A percentile compares a stretch with the other conserved stretches of the same genome.
These are phyloP conservation scores for Orthosia incerta DNA, from an alignment of 2,888 invertebrate species.

Conservation along the genomic window DNA sequence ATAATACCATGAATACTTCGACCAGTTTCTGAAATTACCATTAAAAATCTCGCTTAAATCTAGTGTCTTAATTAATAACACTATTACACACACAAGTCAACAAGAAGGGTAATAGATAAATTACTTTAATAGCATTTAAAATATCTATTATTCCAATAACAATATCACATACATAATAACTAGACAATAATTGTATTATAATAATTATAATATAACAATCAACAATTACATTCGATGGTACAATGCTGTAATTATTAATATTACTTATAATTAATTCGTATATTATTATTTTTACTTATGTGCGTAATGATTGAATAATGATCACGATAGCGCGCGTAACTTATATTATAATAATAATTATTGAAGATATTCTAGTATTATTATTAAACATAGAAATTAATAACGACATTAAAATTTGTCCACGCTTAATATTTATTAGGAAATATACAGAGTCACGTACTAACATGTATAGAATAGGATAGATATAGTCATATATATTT, in stretches of 20 bases:
- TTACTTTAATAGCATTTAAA: constrained; percentile 83
- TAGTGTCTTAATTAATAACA: constrained; percentile 73
- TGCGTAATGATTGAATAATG: constrained; percentile 84
- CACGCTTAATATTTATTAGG: constrained; percentile 66
- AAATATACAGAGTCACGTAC: constrained; percentile 74
- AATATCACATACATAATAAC: constrained; percentile 89
- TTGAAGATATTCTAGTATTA: constrained; percentile 66
- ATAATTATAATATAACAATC: constrained; percentile 85
- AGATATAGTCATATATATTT: constrained; percentile 65
- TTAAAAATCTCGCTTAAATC: constrained; percentile 67
- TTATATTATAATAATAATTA: constrained; percentile 59
- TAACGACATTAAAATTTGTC: constrained; percentile 70
- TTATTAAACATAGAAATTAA: constrained; percentile 67
- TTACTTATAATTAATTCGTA: constrained; percentile 86
- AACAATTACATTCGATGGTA: constrained; percentile 90
- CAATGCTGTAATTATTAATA: constrained; percentile 81
- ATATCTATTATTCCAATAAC: constrained; percentile 89
- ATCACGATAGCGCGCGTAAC: constrained; percentile 75
- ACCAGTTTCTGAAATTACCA: constrained; percentile 62
- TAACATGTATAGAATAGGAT: constrained; percentile 74
- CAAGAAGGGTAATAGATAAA: constrained; percentile 87
- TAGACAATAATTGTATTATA: constrained; percentile 85
- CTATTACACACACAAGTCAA: constrained; percentile 88
- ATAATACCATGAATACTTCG: constrained; percentile 49
- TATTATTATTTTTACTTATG: constrained; percentile 76